Base-by-base conservation (phyloP, 1,140 invertebrate genomes). In the Portunus trituberculatus region DNA sequence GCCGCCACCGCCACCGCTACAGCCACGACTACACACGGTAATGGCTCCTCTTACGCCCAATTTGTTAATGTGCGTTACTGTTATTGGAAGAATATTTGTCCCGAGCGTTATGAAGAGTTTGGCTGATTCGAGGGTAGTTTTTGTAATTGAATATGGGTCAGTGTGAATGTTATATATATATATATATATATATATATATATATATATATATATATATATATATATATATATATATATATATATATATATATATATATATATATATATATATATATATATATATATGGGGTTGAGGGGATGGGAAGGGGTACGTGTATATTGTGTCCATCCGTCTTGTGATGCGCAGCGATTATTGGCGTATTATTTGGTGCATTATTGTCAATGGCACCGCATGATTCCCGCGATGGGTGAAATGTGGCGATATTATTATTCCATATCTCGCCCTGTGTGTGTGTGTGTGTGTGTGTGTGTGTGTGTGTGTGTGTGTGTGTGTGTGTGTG, bases 401-500 rank as follows among this genome's bases (percentile, higher is more conserved):
- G 52, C 8, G 20, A 59, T 59, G 20, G 12, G 52, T 59, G 12
- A 59, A 59, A 59, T 20, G 12, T 10, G 52, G 12, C 20, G 52
- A 1, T 16, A 59, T 16, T 59, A 59, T 59, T 59, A 59, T 12
- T 59, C 20, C 52, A 20, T 20, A 59, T 59, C 12, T 39, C 39
- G 39, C 16, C 28, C 10, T 76, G 25, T 76, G 59, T 76, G 59
- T 76, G 59, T 76, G 59, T 76, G 59, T 76, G 59, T 76, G 59
- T 76, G 59, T 76, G 59, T 76, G 59, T 76, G 59, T 76, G 59
- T 76, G 59, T 76, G 59, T 76, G 59, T 76, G 59, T 76, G 59
- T 76, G 59, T 76, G 59, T 76, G 59, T 76, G 59, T 76, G 59
- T 76, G 59, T 76, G 59, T 76, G 59, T 76, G 76, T 82, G 76